Evolutionary conservation across 2,113 vertebrate genomes (phyloP).

Genomic region (Dipodomys merriami): DNA sequence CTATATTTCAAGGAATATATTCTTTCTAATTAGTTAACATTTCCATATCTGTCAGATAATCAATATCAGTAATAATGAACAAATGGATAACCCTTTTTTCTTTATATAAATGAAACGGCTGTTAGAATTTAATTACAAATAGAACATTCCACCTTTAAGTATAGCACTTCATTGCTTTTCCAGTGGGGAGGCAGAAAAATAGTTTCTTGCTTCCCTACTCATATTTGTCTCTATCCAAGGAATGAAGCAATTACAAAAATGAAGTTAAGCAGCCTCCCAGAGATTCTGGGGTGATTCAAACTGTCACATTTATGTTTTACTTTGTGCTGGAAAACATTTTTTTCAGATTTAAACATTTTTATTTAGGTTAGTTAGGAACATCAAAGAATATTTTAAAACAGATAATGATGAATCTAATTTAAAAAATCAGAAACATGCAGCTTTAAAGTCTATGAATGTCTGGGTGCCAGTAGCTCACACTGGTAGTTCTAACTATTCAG

Average conservation of each 20-base stretch:
- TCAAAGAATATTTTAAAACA: conserved; percentile 46
- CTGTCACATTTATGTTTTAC: background rate
- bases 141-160: background rate
- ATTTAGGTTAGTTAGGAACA: conserved; percentile 1
- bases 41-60: background rate
- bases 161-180: background rate
- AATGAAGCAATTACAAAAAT: background rate
- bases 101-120: background rate
- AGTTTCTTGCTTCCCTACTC: background rate
- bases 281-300: background rate
- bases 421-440: conserved; percentile 35
- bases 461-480: no score
- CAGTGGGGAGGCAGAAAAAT: background rate
- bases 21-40: background rate
- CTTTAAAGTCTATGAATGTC: background rate
- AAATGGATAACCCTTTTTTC: background rate
- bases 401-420: conserved; percentile 31
- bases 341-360: conserved; percentile 16
- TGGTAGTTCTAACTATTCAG: no score
- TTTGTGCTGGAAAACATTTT: conserved; percentile 13
- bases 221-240: background rate
- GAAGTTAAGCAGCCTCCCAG: background rate
- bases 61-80: background rate
- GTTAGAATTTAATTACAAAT: background rate
- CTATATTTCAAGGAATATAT: conserved; percentile 3